These are phyloP conservation scores for Phaethon lepturus DNA, from an alignment of 2,113 vertebrate species.

Conservation along the genomic window DNA sequence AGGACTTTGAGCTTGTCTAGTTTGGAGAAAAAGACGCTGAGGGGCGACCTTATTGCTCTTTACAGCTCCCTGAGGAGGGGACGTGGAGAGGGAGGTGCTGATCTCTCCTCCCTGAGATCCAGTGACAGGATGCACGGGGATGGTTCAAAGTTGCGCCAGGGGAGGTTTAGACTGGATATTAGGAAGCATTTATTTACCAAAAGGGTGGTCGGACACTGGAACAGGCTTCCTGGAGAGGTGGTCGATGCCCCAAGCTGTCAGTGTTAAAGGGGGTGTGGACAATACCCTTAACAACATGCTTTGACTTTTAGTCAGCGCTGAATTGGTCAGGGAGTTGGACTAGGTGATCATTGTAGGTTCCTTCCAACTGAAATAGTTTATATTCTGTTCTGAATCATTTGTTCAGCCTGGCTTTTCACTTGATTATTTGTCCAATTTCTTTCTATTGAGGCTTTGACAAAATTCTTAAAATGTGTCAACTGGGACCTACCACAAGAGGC, in stretches of 20 bases:
- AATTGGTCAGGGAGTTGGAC: not conserved
- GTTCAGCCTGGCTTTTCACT: not conserved
- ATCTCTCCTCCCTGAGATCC: too few relatives aligned
- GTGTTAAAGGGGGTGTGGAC: not conserved
- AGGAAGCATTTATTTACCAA: not conserved
- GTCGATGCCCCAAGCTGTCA: not conserved
- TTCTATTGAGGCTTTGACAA: conserved; percentile 88
- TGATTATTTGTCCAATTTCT: not conserved
- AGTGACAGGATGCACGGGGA: not conserved
- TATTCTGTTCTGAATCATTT: not conserved
- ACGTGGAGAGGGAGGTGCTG: too few relatives aligned
- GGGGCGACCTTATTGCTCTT: too few relatives aligned
- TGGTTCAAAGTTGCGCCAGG: not conserved
- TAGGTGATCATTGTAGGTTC: not conserved
- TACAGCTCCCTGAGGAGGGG: too few relatives aligned
- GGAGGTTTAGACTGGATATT: not conserved
- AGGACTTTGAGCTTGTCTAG: too few relatives aligned
- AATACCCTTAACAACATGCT: not conserved
- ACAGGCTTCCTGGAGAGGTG: not conserved
- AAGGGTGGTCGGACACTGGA: not conserved
- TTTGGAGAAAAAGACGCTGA: too few relatives aligned
- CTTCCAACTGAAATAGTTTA: too few relatives aligned
- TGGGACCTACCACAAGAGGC: conserved; percentile 96
- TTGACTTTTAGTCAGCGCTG: not conserved
- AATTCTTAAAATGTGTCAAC: conserved; percentile 99